Evolutionary conservation across 2,888 invertebrate species (phyloP), one percentile per base, ranked within the genome.

Genomic region (Scotopteryx bipunctaria): DNA sequence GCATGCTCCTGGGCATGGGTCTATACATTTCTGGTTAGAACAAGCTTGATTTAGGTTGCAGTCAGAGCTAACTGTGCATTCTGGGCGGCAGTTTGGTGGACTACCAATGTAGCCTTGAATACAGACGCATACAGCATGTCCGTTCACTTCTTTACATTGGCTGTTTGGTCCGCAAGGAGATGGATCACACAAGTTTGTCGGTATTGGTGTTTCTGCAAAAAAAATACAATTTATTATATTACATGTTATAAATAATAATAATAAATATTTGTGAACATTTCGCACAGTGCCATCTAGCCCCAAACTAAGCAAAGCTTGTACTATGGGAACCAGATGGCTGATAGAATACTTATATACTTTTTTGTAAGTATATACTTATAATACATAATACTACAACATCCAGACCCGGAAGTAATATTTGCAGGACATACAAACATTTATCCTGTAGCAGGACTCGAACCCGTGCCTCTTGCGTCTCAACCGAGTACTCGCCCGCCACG

Each of bases 1-100:
- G 76, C 96, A 94, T 29, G 94, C 93, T 61, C 95, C 94, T 11
- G 92, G 92, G 66, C 95, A 96, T 14, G 96, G 95, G 74, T 96
- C 94, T 33, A 91, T 85, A 72, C 96, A 96, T 81, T 94, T 95
- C 67, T 94, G 94, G 64, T 93, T 93, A 5, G 95, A 92, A 75
- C 97, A 97, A 38, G 96, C 94, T 64, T 87, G 92, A 66, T 93
- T 90, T 43, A 92, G 77, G 3, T 92, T 80, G 73, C 96, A 96
- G 59, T 96, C 96, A 0, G 93, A 93, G 76, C 95, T 96, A 15
- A 94, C 90, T 32, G 94, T 91, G 77, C 96, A 96, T 82, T 96
- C 95, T 0, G 95, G 96, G 36, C 95, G 92, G 69, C 96, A 96
- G 57, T 93, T 92, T 19, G 95, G 95, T 38, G 95, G 95, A 56